These are phyloP conservation scores for Cheumatopsyche charites DNA, from an alignment of 1,140 invertebrate species.

Conservation along the genomic window DNA sequence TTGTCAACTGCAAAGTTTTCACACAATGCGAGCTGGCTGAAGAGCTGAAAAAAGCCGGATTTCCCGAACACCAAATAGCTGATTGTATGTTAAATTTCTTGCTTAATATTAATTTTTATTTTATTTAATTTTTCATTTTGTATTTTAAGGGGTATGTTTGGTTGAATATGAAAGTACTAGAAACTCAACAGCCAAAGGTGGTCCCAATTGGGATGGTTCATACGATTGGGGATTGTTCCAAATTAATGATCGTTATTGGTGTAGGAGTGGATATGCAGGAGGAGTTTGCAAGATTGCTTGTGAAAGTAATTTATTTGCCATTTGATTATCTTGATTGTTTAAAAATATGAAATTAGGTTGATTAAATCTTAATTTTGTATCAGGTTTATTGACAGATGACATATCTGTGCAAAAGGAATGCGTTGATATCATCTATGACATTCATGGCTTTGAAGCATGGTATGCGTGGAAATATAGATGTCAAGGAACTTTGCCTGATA, in stretches of 20 bases:
- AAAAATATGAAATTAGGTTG: no score
- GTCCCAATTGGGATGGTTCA: slow-evolving; percentile 61
- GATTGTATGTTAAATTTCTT: slow-evolving; percentile 28
- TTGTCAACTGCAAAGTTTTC: slow-evolving; percentile 33
- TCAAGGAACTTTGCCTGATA: slow-evolving; percentile 23
- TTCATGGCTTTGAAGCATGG: slow-evolving; percentile 50
- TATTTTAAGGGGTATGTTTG: slow-evolving; percentile 61
- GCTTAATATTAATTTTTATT: background rate
- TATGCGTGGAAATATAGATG: slow-evolving; percentile 47
- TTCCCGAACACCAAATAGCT: slow-evolving; percentile 25
- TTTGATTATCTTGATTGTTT: background rate
- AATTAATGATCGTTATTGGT: slow-evolving; percentile 66
- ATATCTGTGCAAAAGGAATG: slow-evolving; percentile 37
- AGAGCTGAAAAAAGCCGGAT: slow-evolving; percentile 38
- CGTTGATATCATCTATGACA: slow-evolving; percentile 46
- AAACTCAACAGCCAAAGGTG: slow-evolving; percentile 56
- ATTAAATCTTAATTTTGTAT: background rate
- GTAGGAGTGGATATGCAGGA: slow-evolving; percentile 52
- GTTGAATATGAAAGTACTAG: slow-evolving; percentile 61
- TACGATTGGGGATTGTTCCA: slow-evolving; percentile 66
- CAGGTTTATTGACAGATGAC: slow-evolving; percentile 19
- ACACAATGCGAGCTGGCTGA: slow-evolving; percentile 43
- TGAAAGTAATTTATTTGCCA: slow-evolving; percentile 47
- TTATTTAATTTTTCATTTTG: background rate
- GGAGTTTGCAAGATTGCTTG: slow-evolving; percentile 52